These are phyloP conservation scores for Cephus nigrinus DNA, from an alignment of 2,888 invertebrate species.

Conservation along the genomic window DNA sequence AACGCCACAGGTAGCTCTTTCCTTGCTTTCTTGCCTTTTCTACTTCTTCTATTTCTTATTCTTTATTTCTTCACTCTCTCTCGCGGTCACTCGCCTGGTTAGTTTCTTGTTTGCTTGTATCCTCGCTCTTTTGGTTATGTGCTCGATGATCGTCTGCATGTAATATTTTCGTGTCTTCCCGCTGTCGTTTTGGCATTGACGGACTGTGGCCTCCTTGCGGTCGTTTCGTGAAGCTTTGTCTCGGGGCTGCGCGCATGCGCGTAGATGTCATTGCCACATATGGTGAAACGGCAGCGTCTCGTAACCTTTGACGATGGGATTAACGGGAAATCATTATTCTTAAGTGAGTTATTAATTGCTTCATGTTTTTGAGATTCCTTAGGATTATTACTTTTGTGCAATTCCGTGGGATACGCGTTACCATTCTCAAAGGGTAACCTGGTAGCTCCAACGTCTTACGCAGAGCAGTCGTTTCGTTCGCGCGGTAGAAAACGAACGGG, in stretches of 20 bases:
- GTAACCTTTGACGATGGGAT: not conserved
- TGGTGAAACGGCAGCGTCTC: not conserved
- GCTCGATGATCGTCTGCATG: not conserved
- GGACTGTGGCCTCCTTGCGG: not conserved
- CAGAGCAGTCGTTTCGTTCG: not conserved
- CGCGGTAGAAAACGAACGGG: no score
- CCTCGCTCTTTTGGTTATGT: not conserved
- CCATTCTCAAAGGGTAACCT: not conserved
- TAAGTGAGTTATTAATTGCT: not conserved
- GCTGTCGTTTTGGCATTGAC: not conserved
- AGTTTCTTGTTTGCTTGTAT: not conserved
- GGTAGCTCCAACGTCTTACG: not conserved
- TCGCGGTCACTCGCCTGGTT: not conserved
- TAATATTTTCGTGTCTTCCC: not conserved
- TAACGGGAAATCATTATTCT: not conserved
- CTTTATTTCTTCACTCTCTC: conserved; percentile 10
- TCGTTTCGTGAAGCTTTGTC: not conserved
- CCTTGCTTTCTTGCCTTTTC: not conserved
- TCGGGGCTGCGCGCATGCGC: not conserved
- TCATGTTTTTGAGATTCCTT: not conserved
- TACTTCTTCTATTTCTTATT: conserved; percentile 21
- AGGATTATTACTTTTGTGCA: not conserved
- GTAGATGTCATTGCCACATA: not conserved
- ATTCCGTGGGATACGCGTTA: not conserved
- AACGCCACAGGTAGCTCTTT: conserved; percentile 25